phyloP scores from a whole-genome alignment of 2,888 invertebrate species.

The Apocheima hispidaria region DNA sequence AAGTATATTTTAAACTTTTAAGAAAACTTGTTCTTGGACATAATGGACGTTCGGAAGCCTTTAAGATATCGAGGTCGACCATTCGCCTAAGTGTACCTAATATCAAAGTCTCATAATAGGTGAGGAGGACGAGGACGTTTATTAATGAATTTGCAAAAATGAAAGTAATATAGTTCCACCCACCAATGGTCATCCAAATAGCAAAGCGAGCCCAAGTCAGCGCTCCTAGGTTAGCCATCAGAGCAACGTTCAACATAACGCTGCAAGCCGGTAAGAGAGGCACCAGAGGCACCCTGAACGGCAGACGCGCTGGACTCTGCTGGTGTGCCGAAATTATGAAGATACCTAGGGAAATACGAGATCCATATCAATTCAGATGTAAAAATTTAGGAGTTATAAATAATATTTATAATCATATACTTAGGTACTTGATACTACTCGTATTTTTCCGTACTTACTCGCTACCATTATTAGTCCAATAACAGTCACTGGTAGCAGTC shows the following conservation, averaged over 20 bases:
- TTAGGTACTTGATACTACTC: too few species aligned
- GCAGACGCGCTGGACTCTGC: conserved; percentile 89
- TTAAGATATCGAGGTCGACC: not conserved
- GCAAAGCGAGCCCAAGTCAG: conserved; percentile 94
- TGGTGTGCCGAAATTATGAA: conserved; percentile 91
- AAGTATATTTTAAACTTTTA: not conserved
- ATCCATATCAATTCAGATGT: not conserved
- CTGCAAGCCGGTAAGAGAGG: conserved; percentile 92
- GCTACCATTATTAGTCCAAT: conserved; percentile 26
- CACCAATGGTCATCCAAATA: conserved; percentile 94
- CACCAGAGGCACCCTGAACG: conserved; percentile 93
- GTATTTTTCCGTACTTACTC: conserved; percentile 21
- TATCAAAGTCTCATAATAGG: too few species aligned
- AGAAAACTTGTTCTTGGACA: not conserved
- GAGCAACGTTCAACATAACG: conserved; percentile 92
- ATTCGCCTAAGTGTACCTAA: not conserved
- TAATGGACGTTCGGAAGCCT: not conserved
- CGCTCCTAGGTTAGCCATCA: conserved; percentile 93
- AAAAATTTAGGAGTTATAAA: not conserved
- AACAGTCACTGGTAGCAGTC: conserved; percentile 82
- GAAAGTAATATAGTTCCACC: conserved; percentile 45
- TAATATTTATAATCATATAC: too few species aligned
- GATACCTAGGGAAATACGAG: conserved; percentile 80
- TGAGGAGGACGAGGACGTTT: too few species aligned
- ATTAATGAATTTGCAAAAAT: too few species aligned